Conservation (phyloP, 2,113 vertebrate genomes). For the Jaculus jaculus region DNA sequence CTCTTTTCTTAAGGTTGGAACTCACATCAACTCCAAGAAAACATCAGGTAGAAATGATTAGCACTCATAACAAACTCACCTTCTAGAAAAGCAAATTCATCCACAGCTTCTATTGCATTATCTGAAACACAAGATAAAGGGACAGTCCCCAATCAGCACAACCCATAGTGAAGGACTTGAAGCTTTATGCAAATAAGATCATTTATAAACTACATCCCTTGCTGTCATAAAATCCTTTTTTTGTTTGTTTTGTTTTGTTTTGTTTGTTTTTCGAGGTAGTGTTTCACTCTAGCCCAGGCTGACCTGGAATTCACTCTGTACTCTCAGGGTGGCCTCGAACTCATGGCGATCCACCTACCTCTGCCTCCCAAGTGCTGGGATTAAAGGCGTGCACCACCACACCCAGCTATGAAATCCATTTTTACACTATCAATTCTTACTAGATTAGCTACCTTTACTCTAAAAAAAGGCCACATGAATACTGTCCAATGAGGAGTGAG, state of each 20-base stretch:
- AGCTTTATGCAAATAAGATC: background rate
- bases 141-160: constrained; percentile 4
- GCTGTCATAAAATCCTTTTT: background rate
- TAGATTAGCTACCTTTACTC: background rate
- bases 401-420: background rate
- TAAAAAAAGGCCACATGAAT: constrained; percentile 8
- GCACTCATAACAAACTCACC: constrained; percentile 83
- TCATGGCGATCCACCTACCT: no score
- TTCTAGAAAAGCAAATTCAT: constrained; percentile 98
- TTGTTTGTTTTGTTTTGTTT: no score
- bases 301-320: no score
- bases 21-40: background rate
- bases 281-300: no score
- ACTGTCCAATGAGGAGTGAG: background rate
- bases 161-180: background rate
- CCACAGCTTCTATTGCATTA: constrained; percentile 95
- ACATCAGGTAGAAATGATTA: background rate
- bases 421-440: background rate
- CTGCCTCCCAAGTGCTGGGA: no score
- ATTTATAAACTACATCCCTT: background rate
- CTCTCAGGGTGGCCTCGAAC: no score
- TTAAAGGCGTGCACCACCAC: no score
- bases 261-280: no score
- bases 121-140: constrained; percentile 85
- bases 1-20: background rate